Evolutionary conservation across 2,113 vertebrate genomes (phyloP), one percentile per base, ranked within the genome.

Genomic region (Urocitellus parryii): DNA sequence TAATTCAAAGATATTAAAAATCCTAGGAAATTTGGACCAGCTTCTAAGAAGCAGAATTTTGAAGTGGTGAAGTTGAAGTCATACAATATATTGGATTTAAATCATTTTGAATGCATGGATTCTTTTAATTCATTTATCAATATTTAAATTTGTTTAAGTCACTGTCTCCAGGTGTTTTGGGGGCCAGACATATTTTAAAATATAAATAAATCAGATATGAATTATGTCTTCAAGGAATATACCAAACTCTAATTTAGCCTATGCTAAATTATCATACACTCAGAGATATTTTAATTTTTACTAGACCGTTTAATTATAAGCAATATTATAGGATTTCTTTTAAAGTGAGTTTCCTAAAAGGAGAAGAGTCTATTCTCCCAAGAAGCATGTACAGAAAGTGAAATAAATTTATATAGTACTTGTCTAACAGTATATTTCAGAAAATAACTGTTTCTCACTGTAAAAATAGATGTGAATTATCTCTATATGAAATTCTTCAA

Each of bases 1-100:
- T 83, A 96, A 90, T 87, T 86, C 51, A 96, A 91, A 72, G 89
- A 77, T 58, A 65, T 88, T 82, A 61, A 94, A 97, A 96, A 82
- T 68, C 32, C 61, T 63, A 79, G 79, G 65, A 73, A 86, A 67
- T 95, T 91, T 94, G 89, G n/a, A 88, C 42, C 78, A 88, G 74
- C 83, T 61, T 67, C 73, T 93, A 85, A 91, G 73, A 78, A 84
- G 27, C 32, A 45, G 65, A 83, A 78, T 53, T 96, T 42, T 94
- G 84, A 94, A 90, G 56, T 51, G 37, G 27, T 77, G 45, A 94
- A 76, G 17, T 76, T 51, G 17, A 88, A 70, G 86, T 88, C 88
- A 67, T 76, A 17, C 51, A 90, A 76, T 81, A 70, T 63, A 85
- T 53, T 91, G 85, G 94, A 85, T 90, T 90, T 89, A 83, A 81